Percentiles rank a stretch among this genome's conserved stretches.
phyloP scores from a whole-genome alignment of 2,888 invertebrate genomes.

The Tupiocoris notatus region DNA sequence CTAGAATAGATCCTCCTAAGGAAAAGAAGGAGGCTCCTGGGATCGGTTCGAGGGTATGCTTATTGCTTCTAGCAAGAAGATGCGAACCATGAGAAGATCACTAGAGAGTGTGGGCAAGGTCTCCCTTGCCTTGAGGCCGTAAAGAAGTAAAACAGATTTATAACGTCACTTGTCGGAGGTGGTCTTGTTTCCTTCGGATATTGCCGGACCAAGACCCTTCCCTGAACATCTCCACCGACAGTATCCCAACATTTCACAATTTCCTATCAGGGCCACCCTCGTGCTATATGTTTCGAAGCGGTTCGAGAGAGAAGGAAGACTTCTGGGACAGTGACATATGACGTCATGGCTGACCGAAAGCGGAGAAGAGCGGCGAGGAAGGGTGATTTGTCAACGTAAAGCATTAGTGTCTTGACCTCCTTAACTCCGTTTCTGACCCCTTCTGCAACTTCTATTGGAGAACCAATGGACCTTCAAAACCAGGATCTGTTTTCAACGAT shows the following conservation, averaged over 20 bases:
- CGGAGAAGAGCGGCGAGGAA: constrained; percentile 46
- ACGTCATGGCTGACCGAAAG: constrained; percentile 44
- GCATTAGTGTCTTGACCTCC: constrained; percentile 46
- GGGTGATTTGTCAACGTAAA: constrained; percentile 49
- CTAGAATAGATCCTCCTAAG: background rate
- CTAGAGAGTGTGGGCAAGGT: constrained; percentile 2
- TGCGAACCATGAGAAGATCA: no score
- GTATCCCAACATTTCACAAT: background rate
- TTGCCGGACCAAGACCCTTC: constrained; percentile 19
- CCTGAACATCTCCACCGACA: background rate
- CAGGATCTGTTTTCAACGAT: background rate
- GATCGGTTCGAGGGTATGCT: constrained; percentile 2
- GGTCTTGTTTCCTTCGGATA: constrained; percentile 44
- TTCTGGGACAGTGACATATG: constrained; percentile 42
- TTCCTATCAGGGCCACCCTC: background rate
- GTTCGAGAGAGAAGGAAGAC: constrained; percentile 1
- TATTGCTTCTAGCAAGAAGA: constrained; percentile 18
- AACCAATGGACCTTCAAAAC: background rate
- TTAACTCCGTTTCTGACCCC: constrained; percentile 4
- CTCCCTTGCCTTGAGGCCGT: constrained; percentile 3
- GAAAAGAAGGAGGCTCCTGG: background rate
- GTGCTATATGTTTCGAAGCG: background rate
- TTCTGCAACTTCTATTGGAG: background rate
- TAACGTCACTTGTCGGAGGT: constrained; percentile 39
- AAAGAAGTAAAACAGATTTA: constrained; percentile 42